A percentile compares a stretch with the other conserved stretches of the same genome.
These are phyloP conservation scores for Zaprionus vittiger DNA, from an alignment of 1,140 invertebrate genomes.

Conservation along the genomic window DNA sequence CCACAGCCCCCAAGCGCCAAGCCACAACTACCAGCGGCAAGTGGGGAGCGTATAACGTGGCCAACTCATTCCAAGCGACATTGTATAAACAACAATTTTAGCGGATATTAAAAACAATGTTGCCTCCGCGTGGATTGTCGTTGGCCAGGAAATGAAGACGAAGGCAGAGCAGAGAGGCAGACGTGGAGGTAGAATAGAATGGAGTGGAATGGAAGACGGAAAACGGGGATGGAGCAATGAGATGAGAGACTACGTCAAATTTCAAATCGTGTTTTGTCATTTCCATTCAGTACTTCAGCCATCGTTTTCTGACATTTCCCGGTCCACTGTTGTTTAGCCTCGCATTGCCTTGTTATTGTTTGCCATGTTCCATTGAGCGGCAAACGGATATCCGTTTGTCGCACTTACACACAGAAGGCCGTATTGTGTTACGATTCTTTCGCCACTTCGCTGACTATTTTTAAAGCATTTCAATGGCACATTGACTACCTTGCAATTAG, in stretches of 20 bases:
- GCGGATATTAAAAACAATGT: constrained; percentile 83
- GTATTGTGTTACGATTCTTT: constrained; percentile 38
- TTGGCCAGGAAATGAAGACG: constrained; percentile 36
- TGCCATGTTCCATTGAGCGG: constrained; percentile 63
- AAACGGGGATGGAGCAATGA: constrained; percentile 6
- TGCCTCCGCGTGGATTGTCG: constrained; percentile 58
- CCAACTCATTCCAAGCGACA: constrained; percentile 69
- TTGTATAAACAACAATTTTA: constrained; percentile 82
- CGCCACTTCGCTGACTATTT: constrained; percentile 42
- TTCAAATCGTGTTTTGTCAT: constrained; percentile 77
- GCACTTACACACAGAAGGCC: constrained; percentile 60
- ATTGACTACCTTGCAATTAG: constrained; percentile 45
- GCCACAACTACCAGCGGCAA: constrained; percentile 56
- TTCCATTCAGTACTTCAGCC: constrained; percentile 56
- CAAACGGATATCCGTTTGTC: constrained; percentile 72
- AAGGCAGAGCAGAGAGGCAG: not conserved
- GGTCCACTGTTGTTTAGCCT: constrained; percentile 13
- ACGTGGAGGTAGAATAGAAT: not conserved
- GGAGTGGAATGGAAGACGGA: not conserved
- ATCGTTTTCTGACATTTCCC: constrained; percentile 4
- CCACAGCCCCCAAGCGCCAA: constrained; percentile 49
- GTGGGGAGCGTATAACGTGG: constrained; percentile 12
- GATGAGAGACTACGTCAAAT: constrained; percentile 59
- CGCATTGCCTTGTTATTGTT: constrained; percentile 52
- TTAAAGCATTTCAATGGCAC: constrained; percentile 16